Percentiles rank a stretch among this genome's conserved stretches.
phyloP scores from a whole-genome alignment of 2,888 invertebrate species.

The Patella pellucida region DNA sequence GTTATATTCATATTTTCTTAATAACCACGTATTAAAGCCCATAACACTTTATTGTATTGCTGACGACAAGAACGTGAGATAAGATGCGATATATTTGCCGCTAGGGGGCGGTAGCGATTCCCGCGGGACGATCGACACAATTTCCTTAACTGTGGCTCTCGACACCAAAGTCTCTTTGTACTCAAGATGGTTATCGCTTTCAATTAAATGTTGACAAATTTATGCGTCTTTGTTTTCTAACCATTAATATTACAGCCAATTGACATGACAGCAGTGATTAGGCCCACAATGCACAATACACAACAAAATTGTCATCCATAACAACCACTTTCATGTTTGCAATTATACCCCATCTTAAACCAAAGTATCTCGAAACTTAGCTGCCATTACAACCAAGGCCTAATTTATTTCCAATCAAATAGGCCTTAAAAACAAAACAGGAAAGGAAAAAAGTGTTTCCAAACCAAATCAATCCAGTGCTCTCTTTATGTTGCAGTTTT shows the following conservation, averaged over 20 bases:
- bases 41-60: neutral
- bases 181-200: slow-evolving; percentile 9
- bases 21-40: neutral
- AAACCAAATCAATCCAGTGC: too few species aligned
- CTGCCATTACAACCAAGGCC: too few species aligned
- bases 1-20: slow-evolving; percentile 22
- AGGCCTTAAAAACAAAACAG: too few species aligned
- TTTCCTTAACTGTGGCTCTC: slow-evolving; percentile 5
- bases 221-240: slow-evolving; percentile 8
- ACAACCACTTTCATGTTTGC: too few species aligned
- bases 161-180: slow-evolving; percentile 4
- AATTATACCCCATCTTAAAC: too few species aligned
- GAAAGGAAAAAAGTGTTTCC: too few species aligned
- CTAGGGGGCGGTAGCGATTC: slow-evolving; percentile 7
- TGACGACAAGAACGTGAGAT: neutral
- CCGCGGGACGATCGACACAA: slow-evolving; percentile 1
- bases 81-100: neutral
- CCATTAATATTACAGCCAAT: slow-evolving; percentile 2
- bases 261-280: slow-evolving; percentile 10
- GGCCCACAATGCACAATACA: neutral
- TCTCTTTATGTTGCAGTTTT: too few species aligned
- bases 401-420: too few species aligned
- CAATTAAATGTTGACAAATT: slow-evolving; percentile 9
- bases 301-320: too few species aligned
- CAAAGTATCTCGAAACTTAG: too few species aligned